Conservation (phyloP, 2,888 invertebrate species). For the Euplexia lucipara region DNA sequence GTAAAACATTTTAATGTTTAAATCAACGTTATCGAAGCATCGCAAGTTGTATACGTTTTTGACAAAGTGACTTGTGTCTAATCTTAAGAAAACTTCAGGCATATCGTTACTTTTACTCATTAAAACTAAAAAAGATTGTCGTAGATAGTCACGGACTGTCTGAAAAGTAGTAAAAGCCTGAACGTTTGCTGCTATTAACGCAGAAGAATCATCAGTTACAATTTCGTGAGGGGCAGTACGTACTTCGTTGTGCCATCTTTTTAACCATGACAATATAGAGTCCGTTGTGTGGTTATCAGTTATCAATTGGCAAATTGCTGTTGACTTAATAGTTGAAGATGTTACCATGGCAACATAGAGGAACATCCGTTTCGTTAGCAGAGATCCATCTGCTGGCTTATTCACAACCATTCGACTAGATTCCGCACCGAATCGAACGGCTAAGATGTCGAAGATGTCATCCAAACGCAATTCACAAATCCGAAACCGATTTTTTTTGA, state of each 20-base stretch:
- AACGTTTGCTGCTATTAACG: conserved; percentile 24
- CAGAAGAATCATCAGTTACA: conserved; percentile 30
- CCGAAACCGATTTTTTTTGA: no score
- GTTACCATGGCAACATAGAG: conserved; percentile 14
- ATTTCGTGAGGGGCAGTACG: conserved; percentile 19
- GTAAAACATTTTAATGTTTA: conserved; percentile 7
- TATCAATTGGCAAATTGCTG: conserved; percentile 27
- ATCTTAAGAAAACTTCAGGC: conserved; percentile 1
- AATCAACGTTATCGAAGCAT: conserved; percentile 4
- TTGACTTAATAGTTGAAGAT: conserved; percentile 22
- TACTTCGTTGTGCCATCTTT: conserved; percentile 14
- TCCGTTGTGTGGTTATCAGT: conserved; percentile 6
- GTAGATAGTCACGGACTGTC: conserved; percentile 6
- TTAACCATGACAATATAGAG: conserved; percentile 1
- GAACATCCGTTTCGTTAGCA: conserved; percentile 8
- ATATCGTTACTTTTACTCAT: conserved; percentile 1
- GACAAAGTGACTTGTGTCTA: no score
- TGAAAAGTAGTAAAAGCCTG: conserved; percentile 3
- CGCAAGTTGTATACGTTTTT: conserved; percentile 8
- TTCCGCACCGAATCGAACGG: no score
- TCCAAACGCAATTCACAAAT: no score
- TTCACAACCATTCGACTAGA: no score
- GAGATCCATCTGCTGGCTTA: conserved; percentile 12
- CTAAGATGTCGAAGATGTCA: no score
- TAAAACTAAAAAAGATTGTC: conserved; percentile 12